Evolutionary conservation across 2,888 invertebrate genomes (phyloP).

Genomic region (Eremobia ochroleuca): DNA sequence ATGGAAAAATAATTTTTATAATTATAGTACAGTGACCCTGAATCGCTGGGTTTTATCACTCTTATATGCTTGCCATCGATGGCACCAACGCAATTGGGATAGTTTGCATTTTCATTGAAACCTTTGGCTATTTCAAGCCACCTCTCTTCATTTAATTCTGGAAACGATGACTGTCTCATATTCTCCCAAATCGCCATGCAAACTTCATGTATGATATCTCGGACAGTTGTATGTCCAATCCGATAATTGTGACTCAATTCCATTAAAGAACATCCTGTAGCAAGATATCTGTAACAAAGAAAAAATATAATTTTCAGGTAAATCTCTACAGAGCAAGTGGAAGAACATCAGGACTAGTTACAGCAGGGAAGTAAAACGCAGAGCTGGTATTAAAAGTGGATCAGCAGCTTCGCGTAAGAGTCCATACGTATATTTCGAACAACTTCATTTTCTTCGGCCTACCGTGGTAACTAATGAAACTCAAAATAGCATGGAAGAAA

Average conservation of each 20-base stretch:
- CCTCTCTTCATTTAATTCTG: slow-evolving; percentile 64
- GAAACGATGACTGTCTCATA: slow-evolving; percentile 57
- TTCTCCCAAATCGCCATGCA: slow-evolving; percentile 64
- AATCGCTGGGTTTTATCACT: no score
- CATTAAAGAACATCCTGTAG: slow-evolving; percentile 67
- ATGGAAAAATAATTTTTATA: no score
- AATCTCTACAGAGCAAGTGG: slow-evolving; percentile 68
- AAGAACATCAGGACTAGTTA: slow-evolving; percentile 70
- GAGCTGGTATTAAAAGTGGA: slow-evolving; percentile 57
- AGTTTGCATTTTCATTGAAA: slow-evolving; percentile 51
- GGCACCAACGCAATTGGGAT: slow-evolving; percentile 58
- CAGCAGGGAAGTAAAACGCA: slow-evolving; percentile 67
- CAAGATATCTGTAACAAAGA: slow-evolving; percentile 69
- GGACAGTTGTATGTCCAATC: slow-evolving; percentile 67
- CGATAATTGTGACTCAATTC: slow-evolving; percentile 65
- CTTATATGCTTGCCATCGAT: slow-evolving; percentile 59
- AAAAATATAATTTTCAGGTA: slow-evolving; percentile 68
- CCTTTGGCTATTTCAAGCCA: slow-evolving; percentile 66
- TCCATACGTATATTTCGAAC: background rate
- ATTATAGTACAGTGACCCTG: no score
- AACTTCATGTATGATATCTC: slow-evolving; percentile 63
- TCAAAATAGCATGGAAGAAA: slow-evolving; percentile 43
- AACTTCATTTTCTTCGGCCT: background rate
- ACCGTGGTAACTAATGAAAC: background rate
- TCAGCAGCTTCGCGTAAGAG: slow-evolving; percentile 62